A percentile compares a stretch with the other conserved stretches of the same genome.
These are phyloP conservation scores for Carassius auratus DNA, from an alignment of 2,113 vertebrate species.

Conservation along the genomic window DNA sequence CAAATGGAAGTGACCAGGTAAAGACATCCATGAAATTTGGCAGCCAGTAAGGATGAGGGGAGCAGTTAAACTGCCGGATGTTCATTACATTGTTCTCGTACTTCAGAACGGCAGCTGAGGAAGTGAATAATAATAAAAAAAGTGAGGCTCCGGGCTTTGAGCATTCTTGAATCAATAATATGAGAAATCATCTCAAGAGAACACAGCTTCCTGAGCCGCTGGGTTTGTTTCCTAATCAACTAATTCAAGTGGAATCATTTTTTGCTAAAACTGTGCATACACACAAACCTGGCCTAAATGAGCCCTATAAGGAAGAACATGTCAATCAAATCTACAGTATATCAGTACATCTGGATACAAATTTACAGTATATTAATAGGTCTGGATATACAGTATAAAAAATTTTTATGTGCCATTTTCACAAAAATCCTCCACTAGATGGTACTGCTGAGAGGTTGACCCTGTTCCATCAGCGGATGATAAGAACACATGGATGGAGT, in stretches of 20 bases:
- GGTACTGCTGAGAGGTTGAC: conserved; percentile 67
- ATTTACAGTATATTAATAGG: not conserved
- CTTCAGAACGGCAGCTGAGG: conserved; percentile 81
- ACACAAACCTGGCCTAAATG: not conserved
- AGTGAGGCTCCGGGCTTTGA: not conserved
- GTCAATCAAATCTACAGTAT: not conserved
- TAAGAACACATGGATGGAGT: conserved; percentile 75
- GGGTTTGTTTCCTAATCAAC: conserved; percentile 24
- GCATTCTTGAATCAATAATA: conserved; percentile 2
- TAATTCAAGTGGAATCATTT: not conserved
- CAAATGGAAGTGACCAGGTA: conserved; percentile 85
- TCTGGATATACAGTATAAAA: not conserved
- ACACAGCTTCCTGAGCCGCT: not conserved
- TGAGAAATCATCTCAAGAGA: conserved; percentile 18
- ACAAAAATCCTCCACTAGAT: conserved; percentile 62
- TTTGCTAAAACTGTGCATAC: not conserved
- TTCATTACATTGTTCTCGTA: conserved; percentile 87
- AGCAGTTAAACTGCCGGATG: conserved; percentile 85
- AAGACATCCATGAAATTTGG: conserved; percentile 87
- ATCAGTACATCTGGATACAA: not conserved
- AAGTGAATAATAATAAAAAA: conserved; percentile 1
- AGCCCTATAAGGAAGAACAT: not conserved
- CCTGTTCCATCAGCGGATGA: conserved; percentile 73
- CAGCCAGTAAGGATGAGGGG: conserved; percentile 84
- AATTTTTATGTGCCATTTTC: not conserved